Evolutionary conservation across 2,888 invertebrate species (phyloP), one percentile per base, ranked within the genome.

Genomic region (Brachycybe producta): DNA sequence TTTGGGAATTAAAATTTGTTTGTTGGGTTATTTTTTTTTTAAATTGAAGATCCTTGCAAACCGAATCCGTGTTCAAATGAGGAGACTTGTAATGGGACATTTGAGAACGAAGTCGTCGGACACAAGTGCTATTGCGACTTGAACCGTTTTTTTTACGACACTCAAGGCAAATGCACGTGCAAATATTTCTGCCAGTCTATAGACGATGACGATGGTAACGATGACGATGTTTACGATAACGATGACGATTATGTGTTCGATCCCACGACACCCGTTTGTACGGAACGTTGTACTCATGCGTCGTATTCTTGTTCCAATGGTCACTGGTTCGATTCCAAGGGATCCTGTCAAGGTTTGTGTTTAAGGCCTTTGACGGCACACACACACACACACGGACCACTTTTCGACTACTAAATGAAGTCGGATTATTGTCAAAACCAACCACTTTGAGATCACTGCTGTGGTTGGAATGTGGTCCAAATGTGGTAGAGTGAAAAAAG

Each of bases 271-370:
- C 42, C 24, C 11, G 27, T 26, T 15, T 42, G 42, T 19, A 26
- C 42, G 11, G 42, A 42, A 27, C 42, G 15, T n/a, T 44, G 44
- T 13, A 17, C 28, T 19, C 32, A 44, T 19, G 30, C 32, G 13
- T 17, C 44, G 13, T 44, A 44, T 13, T 32, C 44, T 3, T 44
- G 44, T 17, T 11, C 44, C 15, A 11, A 7, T 32, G 27, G 27
- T 5, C 32, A n/a, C n/a, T 15, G 32, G 24, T 44, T 34, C 28
- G 11, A 30, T 19, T 26, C 8, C 44, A 44, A 17, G 32, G 21
- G 2, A 30, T 34, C 2, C 34, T 21, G 1, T 19, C 36, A n/a
- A 17, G 36, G n/a, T n/a, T n/a, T n/a, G n/a, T n/a, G n/a, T n/a
- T n/a, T n/a, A n/a, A n/a, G n/a, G n/a, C n/a, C n/a, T n/a, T n/a